These are phyloP conservation scores for Belonocnema kinseyi DNA, from an alignment of 1,140 invertebrate species.

Conservation along the genomic window DNA sequence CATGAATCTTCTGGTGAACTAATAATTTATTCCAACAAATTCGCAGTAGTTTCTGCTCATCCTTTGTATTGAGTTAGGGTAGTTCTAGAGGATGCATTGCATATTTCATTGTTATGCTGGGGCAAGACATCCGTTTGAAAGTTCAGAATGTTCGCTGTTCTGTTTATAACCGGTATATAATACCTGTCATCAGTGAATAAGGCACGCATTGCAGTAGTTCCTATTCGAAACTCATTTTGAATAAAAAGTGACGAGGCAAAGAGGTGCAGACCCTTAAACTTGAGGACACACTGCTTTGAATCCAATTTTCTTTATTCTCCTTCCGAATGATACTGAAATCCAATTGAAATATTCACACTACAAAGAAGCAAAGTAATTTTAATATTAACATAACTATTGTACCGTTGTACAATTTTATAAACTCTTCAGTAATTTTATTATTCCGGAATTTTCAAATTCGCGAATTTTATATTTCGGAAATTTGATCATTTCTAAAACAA, in stretches of 20 bases:
- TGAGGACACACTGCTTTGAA: constrained; percentile 4
- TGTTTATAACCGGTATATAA: constrained; percentile 13
- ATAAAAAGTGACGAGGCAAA: not conserved
- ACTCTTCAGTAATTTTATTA: no score
- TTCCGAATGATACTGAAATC: not conserved
- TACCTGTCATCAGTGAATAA: constrained; percentile 14
- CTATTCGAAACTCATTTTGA: constrained; percentile 5
- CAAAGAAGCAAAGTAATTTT: no score
- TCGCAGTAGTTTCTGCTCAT: no score
- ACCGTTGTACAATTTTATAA: no score
- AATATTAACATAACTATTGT: no score
- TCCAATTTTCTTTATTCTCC: constrained; percentile 5
- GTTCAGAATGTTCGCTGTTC: not conserved
- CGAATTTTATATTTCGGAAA: no score
- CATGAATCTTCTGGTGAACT: no score
- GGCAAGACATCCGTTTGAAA: not conserved
- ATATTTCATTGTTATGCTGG: not conserved
- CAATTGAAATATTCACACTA: not conserved
- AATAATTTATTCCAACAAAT: no score
- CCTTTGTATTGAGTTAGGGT: no score
- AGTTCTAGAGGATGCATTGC: not conserved
- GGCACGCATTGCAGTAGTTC: not conserved
- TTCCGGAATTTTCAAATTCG: no score
- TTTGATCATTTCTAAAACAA: no score
- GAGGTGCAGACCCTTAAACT: not conserved